Conservation (phyloP, 1,140 invertebrate genomes). For the Octopus sinensis region DNA sequence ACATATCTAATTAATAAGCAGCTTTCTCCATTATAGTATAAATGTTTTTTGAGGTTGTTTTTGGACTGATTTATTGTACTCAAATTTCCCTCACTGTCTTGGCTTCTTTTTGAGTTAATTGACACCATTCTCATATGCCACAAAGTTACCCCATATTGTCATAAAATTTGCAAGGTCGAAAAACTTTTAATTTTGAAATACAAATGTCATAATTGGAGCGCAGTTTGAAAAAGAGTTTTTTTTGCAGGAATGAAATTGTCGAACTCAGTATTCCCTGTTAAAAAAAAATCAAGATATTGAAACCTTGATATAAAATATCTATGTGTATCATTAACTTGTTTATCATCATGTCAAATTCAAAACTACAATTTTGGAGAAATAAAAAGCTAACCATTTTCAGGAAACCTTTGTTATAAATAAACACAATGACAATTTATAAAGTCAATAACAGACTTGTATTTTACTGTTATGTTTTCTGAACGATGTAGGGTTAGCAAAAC, state of each 20-base stretch:
- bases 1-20: too few relatives aligned
- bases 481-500: background rate
- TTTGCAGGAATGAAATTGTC: background rate
- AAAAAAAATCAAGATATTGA: background rate
- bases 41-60: too few relatives aligned
- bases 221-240: background rate
- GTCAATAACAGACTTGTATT: background rate
- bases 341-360: background rate
- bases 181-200: background rate
- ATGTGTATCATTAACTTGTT: background rate
- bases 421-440: background rate
- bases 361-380: background rate
- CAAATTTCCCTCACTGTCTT: background rate
- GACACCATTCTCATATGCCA: background rate
- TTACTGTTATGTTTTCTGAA: background rate
- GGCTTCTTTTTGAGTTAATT: constrained; percentile 2
- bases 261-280: background rate
- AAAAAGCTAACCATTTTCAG: constrained; percentile 1
- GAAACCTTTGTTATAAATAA: constrained; percentile 2
- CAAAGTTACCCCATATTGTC: background rate
- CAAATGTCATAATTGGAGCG: constrained; percentile 1
- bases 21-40: too few relatives aligned
- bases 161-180: background rate
- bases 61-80: too few relatives aligned
- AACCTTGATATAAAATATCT: background rate